phyloP scores from a whole-genome alignment of 2,113 vertebrate species.

The Larimichthys crocea region DNA sequence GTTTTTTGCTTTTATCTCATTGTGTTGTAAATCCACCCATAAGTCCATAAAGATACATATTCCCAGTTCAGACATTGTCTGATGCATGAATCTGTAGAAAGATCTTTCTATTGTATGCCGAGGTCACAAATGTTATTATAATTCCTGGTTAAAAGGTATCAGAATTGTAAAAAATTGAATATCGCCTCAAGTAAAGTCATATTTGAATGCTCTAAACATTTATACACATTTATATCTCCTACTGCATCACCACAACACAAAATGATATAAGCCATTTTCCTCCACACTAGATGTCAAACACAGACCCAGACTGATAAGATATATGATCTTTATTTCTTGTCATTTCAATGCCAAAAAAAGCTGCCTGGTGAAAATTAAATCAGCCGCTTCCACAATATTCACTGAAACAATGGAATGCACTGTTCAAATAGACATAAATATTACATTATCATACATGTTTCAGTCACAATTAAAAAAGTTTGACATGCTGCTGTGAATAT shows the following conservation, averaged over 20 bases:
- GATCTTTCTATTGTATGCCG: neutral
- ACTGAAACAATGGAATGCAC: neutral
- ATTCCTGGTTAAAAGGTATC: neutral
- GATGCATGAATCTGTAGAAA: neutral
- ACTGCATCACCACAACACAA: neutral
- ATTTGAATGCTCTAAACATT: neutral
- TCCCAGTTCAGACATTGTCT: neutral
- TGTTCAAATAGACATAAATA: neutral
- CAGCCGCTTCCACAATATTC: neutral
- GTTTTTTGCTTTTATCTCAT: conserved; percentile 6
- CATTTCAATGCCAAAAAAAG: neutral
- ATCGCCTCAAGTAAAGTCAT: neutral
- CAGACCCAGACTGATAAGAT: neutral
- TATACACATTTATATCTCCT: neutral
- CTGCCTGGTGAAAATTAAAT: neutral
- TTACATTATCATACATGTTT: neutral
- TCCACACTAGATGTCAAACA: neutral
- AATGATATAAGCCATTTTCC: neutral
- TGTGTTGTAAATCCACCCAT: conserved; percentile 6
- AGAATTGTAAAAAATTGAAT: conserved; percentile 2
- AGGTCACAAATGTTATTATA: conserved; percentile 12
- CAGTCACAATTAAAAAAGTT: neutral
- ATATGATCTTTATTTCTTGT: neutral
- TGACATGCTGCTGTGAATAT: neutral
- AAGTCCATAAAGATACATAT: conserved; percentile 23